Conservation (phyloP, 2,797 vertebrate genomes). For the Iguana delicatissima region DNA sequence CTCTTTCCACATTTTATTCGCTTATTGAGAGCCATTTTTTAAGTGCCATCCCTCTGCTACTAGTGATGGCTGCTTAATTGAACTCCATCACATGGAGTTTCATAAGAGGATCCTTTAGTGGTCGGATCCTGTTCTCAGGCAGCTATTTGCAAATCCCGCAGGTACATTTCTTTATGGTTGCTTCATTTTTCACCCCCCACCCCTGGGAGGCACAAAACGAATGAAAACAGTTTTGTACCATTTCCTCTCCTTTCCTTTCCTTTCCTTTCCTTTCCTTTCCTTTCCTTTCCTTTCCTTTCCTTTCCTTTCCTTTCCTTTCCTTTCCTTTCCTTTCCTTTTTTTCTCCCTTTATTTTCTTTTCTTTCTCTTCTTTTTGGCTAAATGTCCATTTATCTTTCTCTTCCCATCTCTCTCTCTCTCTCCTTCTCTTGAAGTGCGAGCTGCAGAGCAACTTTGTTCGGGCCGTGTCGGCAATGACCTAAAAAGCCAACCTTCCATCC, state of each 20-base stretch:
- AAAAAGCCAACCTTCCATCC: conserved; percentile 61
- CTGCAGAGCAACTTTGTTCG: neutral
- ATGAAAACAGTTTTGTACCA: neutral
- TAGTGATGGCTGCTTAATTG: neutral
- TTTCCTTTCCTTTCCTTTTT: neutral
- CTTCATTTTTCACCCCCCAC: neutral
- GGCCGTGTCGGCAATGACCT: conserved; percentile 49
- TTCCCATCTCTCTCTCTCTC: neutral
- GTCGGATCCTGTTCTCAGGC: conserved; percentile 45
- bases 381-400: conserved; percentile 41
- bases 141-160: conserved; percentile 3
- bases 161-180: accelerated
- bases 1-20: neutral
- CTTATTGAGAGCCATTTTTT: neutral
- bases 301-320: neutral
- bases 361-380: neutral
- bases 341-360: neutral
- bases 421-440: conserved; percentile 40
- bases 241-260: neutral
- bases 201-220: conserved; percentile 27
- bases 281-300: neutral
- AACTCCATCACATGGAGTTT: neutral
- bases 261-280: neutral
- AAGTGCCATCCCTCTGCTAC: neutral
- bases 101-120: neutral